Evolutionary conservation across 2,113 vertebrate genomes (phyloP), one percentile per base, ranked within the genome.

Genomic region (Rhipidura dahli): DNA sequence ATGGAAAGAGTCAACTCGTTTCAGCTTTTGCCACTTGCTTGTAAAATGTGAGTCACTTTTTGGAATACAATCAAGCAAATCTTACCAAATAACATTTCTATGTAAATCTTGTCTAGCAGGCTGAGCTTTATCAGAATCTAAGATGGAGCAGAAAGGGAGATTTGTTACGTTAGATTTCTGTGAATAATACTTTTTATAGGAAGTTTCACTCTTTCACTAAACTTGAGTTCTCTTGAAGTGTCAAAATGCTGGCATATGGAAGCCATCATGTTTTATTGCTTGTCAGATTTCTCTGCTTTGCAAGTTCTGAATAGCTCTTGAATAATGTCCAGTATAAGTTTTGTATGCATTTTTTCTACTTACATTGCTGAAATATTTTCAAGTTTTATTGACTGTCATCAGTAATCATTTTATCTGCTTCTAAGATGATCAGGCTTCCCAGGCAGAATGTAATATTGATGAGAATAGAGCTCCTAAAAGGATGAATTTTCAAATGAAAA

Each of bases 41-140:
- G 20, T 85, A 92, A 89, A 89, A 75, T 70, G 24, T 77, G 92
- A 97, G 86, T 94, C 83, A 89, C 64, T 90, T 83, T 90, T 49
- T 94, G 83, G 83, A 92, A 61, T 78, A 50, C 33, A 89, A 10
- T 86, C 80, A 89, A 90, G 56, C 19, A 81, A 86, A 51, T 89
- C 84, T 90, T 73, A 57, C 76, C 49, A 70, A 90, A 75, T 47
- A 80, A 39, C 61, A 75, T 89, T 95, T 93, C 60, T 87, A 6
- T 86, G 83, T 68, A 81, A 81, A 89, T 90, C 56, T 92, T 73
- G 63, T 76, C 54, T 83, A 63, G 51, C 40, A 71, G 51, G 24
- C 71, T 90, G 54, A 83, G 59, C 66, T 87, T 92, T 87, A 63
- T 87, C 31, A 3, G 56, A 72, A 31, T 54, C 12, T 81, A 51